Percentiles rank a stretch among this genome's conserved stretches.
phyloP scores from a whole-genome alignment of 2,113 vertebrate genomes.

The Pyrgilauda ruficollis region DNA sequence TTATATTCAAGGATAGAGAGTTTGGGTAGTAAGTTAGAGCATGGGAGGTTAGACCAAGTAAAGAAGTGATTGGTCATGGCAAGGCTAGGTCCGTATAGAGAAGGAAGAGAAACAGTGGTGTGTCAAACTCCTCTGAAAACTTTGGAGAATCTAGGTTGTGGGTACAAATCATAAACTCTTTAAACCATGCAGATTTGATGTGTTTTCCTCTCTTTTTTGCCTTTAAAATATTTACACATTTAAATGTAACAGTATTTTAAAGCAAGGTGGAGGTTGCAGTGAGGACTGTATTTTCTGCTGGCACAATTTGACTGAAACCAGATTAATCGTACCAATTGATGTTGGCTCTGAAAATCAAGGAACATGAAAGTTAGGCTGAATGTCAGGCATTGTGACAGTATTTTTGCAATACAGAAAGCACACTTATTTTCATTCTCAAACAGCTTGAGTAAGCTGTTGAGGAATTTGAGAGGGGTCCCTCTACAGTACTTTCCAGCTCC shows the following conservation, averaged over 20 bases:
- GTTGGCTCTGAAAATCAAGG: conserved; percentile 19
- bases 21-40: not conserved
- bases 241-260: not conserved
- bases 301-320: not conserved
- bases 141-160: not conserved
- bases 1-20: not conserved
- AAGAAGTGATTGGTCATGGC: not conserved
- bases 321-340: not conserved
- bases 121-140: not conserved
- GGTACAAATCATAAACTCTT: not conserved
- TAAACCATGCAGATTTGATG: not conserved
- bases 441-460: not conserved
- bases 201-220: not conserved
- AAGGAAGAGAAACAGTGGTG: not conserved
- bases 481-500: not conserved
- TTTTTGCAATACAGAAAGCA: conserved; percentile 7
- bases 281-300: not conserved
- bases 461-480: conserved; percentile 32
- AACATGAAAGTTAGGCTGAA: conserved; percentile 20
- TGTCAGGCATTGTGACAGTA: not conserved
- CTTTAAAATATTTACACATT: not conserved
- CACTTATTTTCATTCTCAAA: not conserved
- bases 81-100: not conserved
- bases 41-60: not conserved
- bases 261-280: not conserved